These are phyloP conservation scores for Noctilio leporinus DNA, from an alignment of 2,113 vertebrate genomes.

Conservation along the genomic window DNA sequence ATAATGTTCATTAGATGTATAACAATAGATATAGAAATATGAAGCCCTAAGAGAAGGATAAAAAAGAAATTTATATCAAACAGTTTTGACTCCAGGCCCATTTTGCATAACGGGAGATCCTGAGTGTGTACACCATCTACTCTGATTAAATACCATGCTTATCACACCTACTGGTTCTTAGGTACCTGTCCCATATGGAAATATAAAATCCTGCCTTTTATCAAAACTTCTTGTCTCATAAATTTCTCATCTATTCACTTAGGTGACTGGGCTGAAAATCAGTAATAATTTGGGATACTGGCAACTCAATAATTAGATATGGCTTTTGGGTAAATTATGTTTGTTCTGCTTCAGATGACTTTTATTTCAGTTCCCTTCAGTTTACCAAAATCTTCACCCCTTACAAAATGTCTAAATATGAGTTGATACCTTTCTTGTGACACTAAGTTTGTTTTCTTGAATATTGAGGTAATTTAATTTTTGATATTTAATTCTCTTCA, in stretches of 20 bases:
- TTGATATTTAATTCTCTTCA: not conserved
- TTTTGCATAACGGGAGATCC: not conserved
- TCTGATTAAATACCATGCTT: not conserved
- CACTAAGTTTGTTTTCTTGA: not conserved
- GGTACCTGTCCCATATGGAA: not conserved
- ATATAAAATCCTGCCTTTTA: not conserved
- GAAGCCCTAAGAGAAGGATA: not conserved
- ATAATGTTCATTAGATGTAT: not conserved
- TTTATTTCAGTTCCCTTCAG: not conserved
- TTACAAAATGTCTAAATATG: not conserved
- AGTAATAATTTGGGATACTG: not conserved
- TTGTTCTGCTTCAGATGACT: not conserved
- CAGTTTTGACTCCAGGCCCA: not conserved
- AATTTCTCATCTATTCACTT: not conserved
- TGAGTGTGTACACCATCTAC: not conserved
- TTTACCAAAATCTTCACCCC: not conserved
- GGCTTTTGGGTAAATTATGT: not conserved
- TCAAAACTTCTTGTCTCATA: not conserved
- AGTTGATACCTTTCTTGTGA: not conserved
- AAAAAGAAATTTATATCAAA: not conserved
- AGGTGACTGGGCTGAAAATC: not conserved
- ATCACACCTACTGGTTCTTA: not conserved
- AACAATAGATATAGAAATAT: not conserved
- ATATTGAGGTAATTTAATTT: not conserved
- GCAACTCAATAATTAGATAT: not conserved